Evolutionary conservation across 2,113 vertebrate species (phyloP), one percentile per base, ranked within the genome.

Genomic region (Heterotilapia buettikoferi): DNA sequence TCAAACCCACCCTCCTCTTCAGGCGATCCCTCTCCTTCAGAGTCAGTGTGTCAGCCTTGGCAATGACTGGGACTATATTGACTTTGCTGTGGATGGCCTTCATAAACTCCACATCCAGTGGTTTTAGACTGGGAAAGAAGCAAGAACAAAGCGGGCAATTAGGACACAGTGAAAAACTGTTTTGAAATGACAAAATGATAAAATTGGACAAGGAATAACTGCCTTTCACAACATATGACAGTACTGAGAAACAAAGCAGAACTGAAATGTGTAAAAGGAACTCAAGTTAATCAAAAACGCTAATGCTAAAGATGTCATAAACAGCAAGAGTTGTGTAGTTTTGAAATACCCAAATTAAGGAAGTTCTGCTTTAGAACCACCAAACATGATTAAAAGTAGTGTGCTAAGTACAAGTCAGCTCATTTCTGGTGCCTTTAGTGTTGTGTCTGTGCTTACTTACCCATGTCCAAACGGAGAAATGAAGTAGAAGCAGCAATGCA

Each of bases 401-500:
- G 19, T 21, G 40, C 24, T 9, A 82, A 82, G 54, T 29, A 50
- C 10, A 36, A 63, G 31, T 26, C 45, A 45, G 19, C 8, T 73
- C 9, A 56, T 40, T 33, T 54, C 18, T 16, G 3, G 19, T 82
- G 38, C 59, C 18, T 16, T 9, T 63, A 19, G n/a, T 63, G 19
- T 18, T 33, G 80, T 50, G 14, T 85, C 47, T 31, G 10, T 47
- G 43, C 80, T 68, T 53, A 59, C 33, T 96, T 96, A 98, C 97
- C 97, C 97, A 1, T 98, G 97, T 83, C 97, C 97, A 90, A 97
- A 98, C 10, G 98, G 98, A 47, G 98, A 98, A 90, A 98, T 98
- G 95, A 98, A 98, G 92, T 98, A 98, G 93, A 99, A 99, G 92
- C 97, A 98, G 95, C 97, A 97, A 81, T 98, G 97, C 24, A 98